Conservation (phyloP, 2,113 vertebrate genomes). For the Apodemus sylvaticus region DNA sequence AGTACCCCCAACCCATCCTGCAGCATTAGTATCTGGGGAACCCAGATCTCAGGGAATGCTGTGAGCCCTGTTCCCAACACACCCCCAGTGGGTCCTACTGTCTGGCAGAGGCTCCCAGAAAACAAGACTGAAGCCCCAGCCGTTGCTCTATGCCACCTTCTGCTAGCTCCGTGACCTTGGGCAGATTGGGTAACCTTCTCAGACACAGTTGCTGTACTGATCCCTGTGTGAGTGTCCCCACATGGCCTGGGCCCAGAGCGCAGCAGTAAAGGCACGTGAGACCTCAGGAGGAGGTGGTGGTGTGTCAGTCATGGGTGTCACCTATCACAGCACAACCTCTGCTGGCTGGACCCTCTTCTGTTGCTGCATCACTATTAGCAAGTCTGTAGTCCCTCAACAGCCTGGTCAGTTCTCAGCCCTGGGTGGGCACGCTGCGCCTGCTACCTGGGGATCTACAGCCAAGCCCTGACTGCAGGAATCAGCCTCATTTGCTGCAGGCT, state of each 20-base stretch:
- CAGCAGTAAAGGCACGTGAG: not conserved
- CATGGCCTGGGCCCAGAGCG: rapidly evolving
- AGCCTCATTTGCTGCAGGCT: not conserved
- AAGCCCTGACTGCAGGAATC: not conserved
- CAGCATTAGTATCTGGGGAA: not conserved
- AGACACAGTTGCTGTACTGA: not conserved
- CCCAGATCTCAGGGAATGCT: not conserved
- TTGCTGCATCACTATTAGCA: not conserved
- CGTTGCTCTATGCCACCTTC: not conserved
- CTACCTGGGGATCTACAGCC: not conserved
- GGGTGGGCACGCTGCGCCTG: not conserved
- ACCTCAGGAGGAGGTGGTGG: not conserved
- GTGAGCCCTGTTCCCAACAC: no score
- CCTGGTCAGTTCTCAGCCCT: not conserved
- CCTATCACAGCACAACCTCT: not conserved
- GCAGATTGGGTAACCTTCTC: not conserved
- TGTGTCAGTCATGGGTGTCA: not conserved
- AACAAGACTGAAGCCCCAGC: not conserved
- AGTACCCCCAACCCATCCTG: not conserved
- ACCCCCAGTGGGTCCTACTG: not conserved
- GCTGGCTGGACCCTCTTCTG: rapidly evolving
- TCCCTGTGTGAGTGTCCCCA: not conserved
- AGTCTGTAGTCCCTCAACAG: not conserved
- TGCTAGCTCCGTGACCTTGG: not conserved
- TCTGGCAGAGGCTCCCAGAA: not conserved